Evolutionary conservation across 2,113 vertebrate species (phyloP).

Genomic region (Capricornis sumatraensis): DNA sequence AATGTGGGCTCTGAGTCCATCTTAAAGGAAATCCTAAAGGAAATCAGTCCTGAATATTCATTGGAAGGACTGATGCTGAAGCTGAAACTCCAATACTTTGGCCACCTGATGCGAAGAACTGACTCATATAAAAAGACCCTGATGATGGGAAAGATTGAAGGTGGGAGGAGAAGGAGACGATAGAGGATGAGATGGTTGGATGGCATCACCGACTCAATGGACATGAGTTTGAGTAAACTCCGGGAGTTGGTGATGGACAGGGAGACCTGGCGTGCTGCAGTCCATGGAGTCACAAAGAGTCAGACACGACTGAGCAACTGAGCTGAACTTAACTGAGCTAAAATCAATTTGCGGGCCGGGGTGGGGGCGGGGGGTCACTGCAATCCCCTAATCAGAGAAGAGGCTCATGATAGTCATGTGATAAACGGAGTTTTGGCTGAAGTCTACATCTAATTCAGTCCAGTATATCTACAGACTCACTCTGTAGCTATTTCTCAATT

Average conservation of each 20-base stretch:
- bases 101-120: not conserved
- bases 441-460: not conserved
- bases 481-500: not conserved
- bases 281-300: not conserved
- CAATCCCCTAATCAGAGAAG: not conserved
- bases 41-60: not conserved
- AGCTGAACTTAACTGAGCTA: not conserved
- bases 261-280: not conserved
- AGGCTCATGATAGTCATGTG: not conserved
- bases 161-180: not conserved
- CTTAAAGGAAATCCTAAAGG: not conserved
- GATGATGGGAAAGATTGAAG: not conserved
- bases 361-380: not conserved
- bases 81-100: not conserved
- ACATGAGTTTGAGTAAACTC: not conserved
- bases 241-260: not conserved
- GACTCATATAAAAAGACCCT: not conserved
- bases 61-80: not conserved
- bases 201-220: not conserved
- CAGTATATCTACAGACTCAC: not conserved
- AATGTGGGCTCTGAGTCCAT: not conserved
- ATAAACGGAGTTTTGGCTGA: not conserved
- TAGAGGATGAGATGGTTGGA: not conserved
- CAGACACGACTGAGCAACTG: not conserved
- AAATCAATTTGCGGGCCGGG: not conserved